These are phyloP conservation scores for Plusia festucae DNA, from an alignment of 2,888 invertebrate species.

Conservation along the genomic window DNA sequence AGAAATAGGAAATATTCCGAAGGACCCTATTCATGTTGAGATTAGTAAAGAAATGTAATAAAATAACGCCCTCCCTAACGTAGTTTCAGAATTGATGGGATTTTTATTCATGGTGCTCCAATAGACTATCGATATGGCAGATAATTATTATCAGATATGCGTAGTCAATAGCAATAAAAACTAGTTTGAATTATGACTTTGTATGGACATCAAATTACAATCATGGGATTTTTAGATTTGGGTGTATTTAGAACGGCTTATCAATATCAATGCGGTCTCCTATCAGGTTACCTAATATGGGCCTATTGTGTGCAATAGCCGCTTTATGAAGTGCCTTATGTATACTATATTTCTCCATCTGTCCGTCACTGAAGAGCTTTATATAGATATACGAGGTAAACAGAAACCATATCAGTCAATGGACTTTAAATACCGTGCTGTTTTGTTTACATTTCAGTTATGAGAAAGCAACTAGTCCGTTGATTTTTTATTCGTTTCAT, in stretches of 20 bases:
- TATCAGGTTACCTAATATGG: constrained; percentile 18
- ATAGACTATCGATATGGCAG: background rate
- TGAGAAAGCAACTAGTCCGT: too few relatives aligned
- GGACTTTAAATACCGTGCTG: too few relatives aligned
- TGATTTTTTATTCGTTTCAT: background rate
- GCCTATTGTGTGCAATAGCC: background rate
- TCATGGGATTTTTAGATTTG: constrained; percentile 23
- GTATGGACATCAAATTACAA: constrained; percentile 25
- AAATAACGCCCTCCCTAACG: background rate
- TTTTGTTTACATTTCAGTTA: too few relatives aligned
- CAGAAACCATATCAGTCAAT: too few relatives aligned
- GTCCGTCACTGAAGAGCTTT: too few relatives aligned
- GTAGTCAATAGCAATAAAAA: background rate
- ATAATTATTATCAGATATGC: constrained; percentile 4
- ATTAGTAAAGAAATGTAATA: constrained; percentile 2
- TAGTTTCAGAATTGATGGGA: constrained; percentile 1
- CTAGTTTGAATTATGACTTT: background rate
- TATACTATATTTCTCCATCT: background rate
- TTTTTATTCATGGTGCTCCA: constrained; percentile 4
- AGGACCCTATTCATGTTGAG: constrained; percentile 4
- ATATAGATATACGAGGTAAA: background rate
- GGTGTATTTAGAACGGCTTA: constrained; percentile 19
- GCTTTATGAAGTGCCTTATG: background rate
- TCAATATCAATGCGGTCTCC: constrained; percentile 41
- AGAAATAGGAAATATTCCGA: background rate